Evolutionary conservation across 2,888 invertebrate species (phyloP).

Genomic region (Sesia apiformis): DNA sequence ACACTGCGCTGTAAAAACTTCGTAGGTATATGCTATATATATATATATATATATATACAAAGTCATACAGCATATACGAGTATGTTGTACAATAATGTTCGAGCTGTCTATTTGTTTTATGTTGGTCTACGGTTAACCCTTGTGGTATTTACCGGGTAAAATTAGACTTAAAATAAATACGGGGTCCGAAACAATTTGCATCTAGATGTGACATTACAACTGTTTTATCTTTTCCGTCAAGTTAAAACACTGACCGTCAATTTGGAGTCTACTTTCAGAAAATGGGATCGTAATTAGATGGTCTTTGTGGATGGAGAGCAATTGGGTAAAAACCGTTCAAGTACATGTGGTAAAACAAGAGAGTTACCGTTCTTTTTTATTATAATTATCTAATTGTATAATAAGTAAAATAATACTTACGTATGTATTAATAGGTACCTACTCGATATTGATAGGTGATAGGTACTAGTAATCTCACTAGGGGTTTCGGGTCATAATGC

Average conservation of each 20-base stretch:
- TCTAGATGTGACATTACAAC: slow-evolving; percentile 69
- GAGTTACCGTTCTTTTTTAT: too few species aligned
- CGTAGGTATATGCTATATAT: too few species aligned
- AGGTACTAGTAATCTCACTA: too few species aligned
- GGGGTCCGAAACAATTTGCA: slow-evolving; percentile 64
- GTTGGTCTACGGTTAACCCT: slow-evolving; percentile 23
- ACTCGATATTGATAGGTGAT: too few species aligned
- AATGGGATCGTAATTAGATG: neutral
- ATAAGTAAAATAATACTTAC: too few species aligned
- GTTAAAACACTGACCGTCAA: slow-evolving; percentile 13
- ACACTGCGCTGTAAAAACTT: too few species aligned
- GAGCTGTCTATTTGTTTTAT: neutral
- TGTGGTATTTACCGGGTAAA: slow-evolving; percentile 61
- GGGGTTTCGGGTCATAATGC: too few species aligned
- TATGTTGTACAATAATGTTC: neutral
- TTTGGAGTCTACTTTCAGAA: neutral
- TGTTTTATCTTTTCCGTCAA: slow-evolving; percentile 40
- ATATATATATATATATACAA: too few species aligned
- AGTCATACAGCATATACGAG: too few species aligned
- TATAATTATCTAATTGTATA: too few species aligned
- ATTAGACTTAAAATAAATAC: slow-evolving; percentile 68
- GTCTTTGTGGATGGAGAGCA: neutral
- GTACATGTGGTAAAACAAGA: neutral
- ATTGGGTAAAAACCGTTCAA: neutral
- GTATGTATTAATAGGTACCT: too few species aligned